Evolutionary conservation across 2,113 vertebrate genomes (phyloP), one percentile per base, ranked within the genome.

Genomic region (Noctilio leporinus): DNA sequence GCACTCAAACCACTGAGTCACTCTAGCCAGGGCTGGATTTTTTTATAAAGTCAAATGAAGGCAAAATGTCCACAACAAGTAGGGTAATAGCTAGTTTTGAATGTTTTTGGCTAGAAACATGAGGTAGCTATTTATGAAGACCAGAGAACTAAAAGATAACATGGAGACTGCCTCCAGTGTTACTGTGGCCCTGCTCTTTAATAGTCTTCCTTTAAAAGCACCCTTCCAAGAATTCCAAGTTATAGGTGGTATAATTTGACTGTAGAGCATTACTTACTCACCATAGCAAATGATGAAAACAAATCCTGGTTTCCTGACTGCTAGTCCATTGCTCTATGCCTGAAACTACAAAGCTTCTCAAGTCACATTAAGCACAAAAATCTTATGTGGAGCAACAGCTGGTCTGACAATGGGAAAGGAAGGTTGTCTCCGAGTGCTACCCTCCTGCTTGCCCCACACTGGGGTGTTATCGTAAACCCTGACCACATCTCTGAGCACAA

Each of bases 391-490:
- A 57, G 38, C 22, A 78, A 85, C 6, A 76, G 55, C 4, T 75
- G 22, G 49, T 40, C 43, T 87, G 72, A 80, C 57, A 90, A 59
- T 45, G 55, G 47, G 20, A 83, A 72, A 80, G n/a, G n/a, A 90
- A 94, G 62, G 59, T 33, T 73, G n/a, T 70, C 45, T 22, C 38
- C 17, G 62, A 83, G 12, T 40, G 15, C 45, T 24, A 35, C 16
- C 4, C 53, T 92, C 47, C 51, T 75, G 20, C 7, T 47, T 47
- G 64, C 53, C 80, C 73, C 35, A 40, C 10, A 19, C 5, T 47
- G 70, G 69, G 67, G 69, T 91, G 65, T 86, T 93, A 88, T n/a
- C 45, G 70, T 20, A 76, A 93, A 95, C 38, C 73, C n/a, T n/a
- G 64, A 40, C 47, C 33, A 93, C 40, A 38, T 64, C 89, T 92